phyloP scores from a whole-genome alignment of 2,113 vertebrate genomes.

The Atrichornis clamosus region DNA sequence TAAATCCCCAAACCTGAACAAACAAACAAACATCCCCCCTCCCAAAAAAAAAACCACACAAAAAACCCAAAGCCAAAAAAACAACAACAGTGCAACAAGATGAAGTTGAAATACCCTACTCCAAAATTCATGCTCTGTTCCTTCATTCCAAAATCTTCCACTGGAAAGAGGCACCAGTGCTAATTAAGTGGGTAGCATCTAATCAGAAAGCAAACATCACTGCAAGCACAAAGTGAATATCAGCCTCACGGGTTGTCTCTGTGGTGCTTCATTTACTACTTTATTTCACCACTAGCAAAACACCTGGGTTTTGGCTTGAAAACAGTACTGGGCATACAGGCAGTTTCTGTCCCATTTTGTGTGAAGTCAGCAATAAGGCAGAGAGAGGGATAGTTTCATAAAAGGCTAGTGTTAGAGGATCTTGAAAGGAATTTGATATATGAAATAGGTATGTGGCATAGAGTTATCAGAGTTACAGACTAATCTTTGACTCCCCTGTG shows the following conservation, averaged over 20 bases:
- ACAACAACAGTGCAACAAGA: neutral
- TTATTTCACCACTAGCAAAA: neutral
- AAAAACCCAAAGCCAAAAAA: neutral
- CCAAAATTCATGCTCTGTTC: neutral
- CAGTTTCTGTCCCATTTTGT: neutral
- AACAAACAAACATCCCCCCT: accelerated
- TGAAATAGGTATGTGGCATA: neutral
- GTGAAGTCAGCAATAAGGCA: neutral
- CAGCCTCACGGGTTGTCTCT: neutral
- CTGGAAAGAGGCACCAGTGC: neutral
- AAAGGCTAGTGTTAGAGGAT: neutral
- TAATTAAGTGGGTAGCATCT: neutral
- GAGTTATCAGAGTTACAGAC: neutral
- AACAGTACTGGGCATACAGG: neutral
- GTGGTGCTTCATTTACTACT: neutral
- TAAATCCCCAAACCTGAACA: neutral
- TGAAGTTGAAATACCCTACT: neutral
- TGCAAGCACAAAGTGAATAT: neutral
- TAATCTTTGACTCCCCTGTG: neutral
- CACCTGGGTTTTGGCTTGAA: neutral
- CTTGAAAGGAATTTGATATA: neutral
- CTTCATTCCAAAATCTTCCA: neutral
- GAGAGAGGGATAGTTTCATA: neutral
- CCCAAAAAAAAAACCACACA: neutral
- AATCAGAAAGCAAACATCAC: neutral